Base-by-base conservation (phyloP, 1,140 invertebrate species). In the Lepidurus packardi region DNA sequence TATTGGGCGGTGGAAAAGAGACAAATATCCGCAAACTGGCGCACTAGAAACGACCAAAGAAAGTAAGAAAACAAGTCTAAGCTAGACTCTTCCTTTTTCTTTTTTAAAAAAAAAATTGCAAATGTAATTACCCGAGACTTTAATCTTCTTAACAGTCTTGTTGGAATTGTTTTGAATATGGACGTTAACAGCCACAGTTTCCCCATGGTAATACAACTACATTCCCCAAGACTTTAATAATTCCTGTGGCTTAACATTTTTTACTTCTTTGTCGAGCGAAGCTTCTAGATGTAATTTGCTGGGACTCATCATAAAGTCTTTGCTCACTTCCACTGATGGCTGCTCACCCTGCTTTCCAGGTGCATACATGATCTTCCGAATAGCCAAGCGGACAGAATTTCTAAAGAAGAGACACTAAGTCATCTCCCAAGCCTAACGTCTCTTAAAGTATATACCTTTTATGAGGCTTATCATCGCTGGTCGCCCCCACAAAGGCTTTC, bases 1-100 rank as follows among this genome's bases (percentile, higher is more conserved):
- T 98, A 99, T 85, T 98, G 96, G 16, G 97, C 97, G 84, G 96
- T 98, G 84, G 98, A 96, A 88, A 99, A 99, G 74, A 99, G 91
- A 80, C 98, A 95, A 80, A 99, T 96, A 86, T 99, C 97, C 42
- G 98, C 96, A 79, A 95, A 93, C 86, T 99, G 97, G 82, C 96
- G 92, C 21, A 98, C 91, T 86, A 78, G 77, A 45, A 24, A 78
- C 34, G 73, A 24, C 65, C 65, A 77, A 11, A 73, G 11, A 41
- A 79, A 76, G 78, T 53, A 77, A 53, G 77, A 24, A 78, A 43
- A 53, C 44, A 44, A 75, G 44, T 41, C 25, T 53, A 80, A 34
- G 34, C 34, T 34, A 4, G 34, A 34, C 4, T 34, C 34, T 34
- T 34, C 34, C 34, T 34, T 34, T 34, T 34, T 34, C 34, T 4